These are phyloP conservation scores for Eupristina koningsbergeri DNA, from an alignment of 1,140 invertebrate species.

Conservation along the genomic window DNA sequence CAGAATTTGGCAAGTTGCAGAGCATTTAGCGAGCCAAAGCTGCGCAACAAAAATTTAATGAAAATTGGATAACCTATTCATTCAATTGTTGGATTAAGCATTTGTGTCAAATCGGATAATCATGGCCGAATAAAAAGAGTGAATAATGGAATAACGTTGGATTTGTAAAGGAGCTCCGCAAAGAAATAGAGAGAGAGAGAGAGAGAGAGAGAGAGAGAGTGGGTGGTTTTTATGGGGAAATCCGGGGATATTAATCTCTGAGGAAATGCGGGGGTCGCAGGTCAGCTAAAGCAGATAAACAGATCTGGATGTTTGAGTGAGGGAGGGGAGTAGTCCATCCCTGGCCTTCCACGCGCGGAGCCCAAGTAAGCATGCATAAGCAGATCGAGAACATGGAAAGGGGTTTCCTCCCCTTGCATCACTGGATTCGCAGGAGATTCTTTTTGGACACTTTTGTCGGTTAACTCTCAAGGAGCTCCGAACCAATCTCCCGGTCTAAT, in stretches of 20 bases:
- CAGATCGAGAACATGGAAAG: no score
- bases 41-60: no score
- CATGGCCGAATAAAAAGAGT: not conserved
- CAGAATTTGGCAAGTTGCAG: no score
- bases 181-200: not conserved
- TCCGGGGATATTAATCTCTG: constrained; percentile 52
- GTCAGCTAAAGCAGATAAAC: constrained; percentile 55
- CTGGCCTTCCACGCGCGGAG: no score
- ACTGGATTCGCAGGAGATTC: no score
- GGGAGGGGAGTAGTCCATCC: not conserved
- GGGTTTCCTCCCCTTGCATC: no score
- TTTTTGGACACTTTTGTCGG: not conserved
- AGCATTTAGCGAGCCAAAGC: no score
- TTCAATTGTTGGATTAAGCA: no score
- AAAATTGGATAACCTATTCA: no score
- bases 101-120: no score
- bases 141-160: no score
- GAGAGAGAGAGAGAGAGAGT: not conserved
- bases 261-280: constrained; percentile 46
- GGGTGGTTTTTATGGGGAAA: not conserved
- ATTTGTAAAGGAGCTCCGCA: not conserved
- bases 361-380: constrained; percentile 13
- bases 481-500: constrained; percentile 21
- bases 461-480: not conserved
- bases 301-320: constrained; percentile 49